Evolutionary conservation across 2,888 invertebrate genomes (phyloP).

Genomic region (Stenchaetothrips biformis): DNA sequence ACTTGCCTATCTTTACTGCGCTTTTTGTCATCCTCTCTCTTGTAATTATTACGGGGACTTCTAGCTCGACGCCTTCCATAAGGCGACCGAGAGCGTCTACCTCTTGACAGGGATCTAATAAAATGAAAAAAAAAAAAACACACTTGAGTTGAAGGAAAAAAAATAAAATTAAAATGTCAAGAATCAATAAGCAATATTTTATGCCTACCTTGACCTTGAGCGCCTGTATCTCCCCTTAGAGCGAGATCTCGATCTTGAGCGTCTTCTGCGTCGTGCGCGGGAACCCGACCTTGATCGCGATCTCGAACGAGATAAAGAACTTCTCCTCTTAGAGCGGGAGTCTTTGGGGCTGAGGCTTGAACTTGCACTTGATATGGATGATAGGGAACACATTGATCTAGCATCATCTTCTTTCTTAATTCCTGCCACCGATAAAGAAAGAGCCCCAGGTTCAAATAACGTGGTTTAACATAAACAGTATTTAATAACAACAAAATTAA

Average conservation of each 20-base stretch:
- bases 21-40: constrained; percentile 38
- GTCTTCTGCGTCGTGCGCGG: constrained; percentile 27
- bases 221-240: constrained; percentile 37
- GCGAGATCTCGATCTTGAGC: constrained; percentile 41
- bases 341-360: not conserved
- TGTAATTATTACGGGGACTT: constrained; percentile 21
- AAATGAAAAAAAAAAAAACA: not conserved
- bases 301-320: not conserved
- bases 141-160: not conserved
- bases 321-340: not conserved
- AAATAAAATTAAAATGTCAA: not conserved
- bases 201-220: not conserved
- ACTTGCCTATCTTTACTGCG: not conserved
- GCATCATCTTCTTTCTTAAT: constrained; percentile 15
- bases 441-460: no score
- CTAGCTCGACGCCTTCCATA: not conserved
- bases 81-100: constrained; percentile 28
- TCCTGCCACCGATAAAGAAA: not conserved
- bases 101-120: not conserved
- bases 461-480: no score
- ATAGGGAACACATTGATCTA: not conserved
- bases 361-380: constrained; percentile 2
- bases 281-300: constrained; percentile 25
- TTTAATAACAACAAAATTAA: not conserved
- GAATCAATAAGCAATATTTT: not conserved